Percentiles rank a stretch among this genome's conserved stretches.
phyloP scores from a whole-genome alignment of 1,140 invertebrate species.

The Hormaphis cornu region DNA sequence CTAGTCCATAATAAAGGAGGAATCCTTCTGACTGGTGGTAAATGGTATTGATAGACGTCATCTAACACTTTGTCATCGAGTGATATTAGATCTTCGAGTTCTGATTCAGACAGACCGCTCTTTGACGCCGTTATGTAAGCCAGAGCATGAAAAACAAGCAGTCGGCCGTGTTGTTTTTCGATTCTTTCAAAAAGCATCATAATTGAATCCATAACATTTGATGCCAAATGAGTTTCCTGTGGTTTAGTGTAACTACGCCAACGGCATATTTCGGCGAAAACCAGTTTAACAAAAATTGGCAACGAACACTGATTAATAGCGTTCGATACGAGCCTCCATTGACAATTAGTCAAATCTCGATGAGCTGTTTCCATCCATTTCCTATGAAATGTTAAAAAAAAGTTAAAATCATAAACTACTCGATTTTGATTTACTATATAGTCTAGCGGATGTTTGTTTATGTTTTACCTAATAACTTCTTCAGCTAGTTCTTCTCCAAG shows the following conservation, averaged over 20 bases:
- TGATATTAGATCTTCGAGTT: constrained; percentile 89
- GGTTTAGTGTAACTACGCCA: constrained; percentile 95
- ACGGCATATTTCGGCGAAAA: constrained; percentile 89
- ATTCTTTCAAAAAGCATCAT: constrained; percentile 93
- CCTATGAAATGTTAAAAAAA: constrained; percentile 43
- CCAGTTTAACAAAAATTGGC: constrained; percentile 94
- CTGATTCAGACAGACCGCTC: constrained; percentile 84
- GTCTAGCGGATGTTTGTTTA: not conserved
- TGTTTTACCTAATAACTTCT: constrained; percentile 70
- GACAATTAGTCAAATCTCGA: constrained; percentile 79
- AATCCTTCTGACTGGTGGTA: constrained; percentile 88
- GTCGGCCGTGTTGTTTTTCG: constrained; percentile 86
- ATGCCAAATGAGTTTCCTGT: constrained; percentile 81
- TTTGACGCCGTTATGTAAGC: constrained; percentile 91
- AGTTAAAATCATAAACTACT: not conserved
- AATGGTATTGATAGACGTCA: constrained; percentile 96
- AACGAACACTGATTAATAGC: constrained; percentile 87
- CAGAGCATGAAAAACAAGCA: constrained; percentile 84
- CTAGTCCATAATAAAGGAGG: constrained; percentile 92
- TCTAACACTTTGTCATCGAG: constrained; percentile 86
- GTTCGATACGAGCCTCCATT: constrained; percentile 89
- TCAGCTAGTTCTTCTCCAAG: constrained; percentile 86
- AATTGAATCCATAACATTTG: constrained; percentile 94
- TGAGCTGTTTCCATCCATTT: constrained; percentile 90
- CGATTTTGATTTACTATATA: too few relatives aligned